phyloP scores from a whole-genome alignment of 2,888 invertebrate species.

The Diarsia mendica region DNA sequence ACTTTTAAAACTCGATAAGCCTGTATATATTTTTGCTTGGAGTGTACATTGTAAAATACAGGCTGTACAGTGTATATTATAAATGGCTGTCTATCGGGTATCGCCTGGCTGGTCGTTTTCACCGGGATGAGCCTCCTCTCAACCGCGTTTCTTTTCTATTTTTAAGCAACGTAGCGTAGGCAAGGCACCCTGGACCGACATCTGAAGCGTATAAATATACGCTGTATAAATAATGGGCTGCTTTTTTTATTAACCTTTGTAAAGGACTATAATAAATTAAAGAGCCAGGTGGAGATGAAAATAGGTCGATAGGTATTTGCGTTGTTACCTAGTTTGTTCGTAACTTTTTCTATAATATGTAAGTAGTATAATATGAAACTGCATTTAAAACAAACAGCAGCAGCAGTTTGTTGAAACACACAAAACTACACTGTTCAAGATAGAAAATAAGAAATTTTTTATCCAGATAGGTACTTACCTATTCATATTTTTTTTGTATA shows the following conservation, averaged over 20 bases:
- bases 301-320: background rate
- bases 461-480: background rate
- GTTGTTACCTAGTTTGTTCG: background rate
- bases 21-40: background rate
- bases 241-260: constrained; percentile 48
- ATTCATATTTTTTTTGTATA: too few relatives aligned
- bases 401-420: too few relatives aligned
- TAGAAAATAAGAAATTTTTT: background rate
- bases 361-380: background rate
- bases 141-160: constrained; percentile 63
- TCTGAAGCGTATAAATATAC: constrained; percentile 54
- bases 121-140: constrained; percentile 57
- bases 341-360: too few relatives aligned
- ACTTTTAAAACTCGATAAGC: background rate
- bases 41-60: constrained; percentile 41
- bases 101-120: constrained; percentile 56
- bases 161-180: constrained; percentile 54
- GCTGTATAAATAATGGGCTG: constrained; percentile 46
- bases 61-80: constrained; percentile 60
- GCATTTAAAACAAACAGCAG: background rate
- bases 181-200: constrained; percentile 35
- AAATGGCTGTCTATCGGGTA: constrained; percentile 62
- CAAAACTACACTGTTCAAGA: background rate
- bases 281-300: constrained; percentile 13
- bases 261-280: constrained; percentile 46